Evolutionary conservation across 1,140 invertebrate species (phyloP).

Genomic region (Mactra quadrangularis): DNA sequence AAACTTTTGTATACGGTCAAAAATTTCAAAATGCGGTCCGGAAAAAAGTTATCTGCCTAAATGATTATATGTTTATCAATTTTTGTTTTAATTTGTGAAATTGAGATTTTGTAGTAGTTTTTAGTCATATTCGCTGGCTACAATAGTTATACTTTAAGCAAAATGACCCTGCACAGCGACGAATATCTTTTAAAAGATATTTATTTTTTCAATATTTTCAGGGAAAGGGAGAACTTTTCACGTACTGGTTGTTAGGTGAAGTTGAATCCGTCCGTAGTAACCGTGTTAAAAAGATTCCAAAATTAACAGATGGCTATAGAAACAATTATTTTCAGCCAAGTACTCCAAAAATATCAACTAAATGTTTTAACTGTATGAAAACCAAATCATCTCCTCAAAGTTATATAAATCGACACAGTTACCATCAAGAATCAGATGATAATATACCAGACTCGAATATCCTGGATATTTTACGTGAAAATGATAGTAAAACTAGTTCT

Average conservation of each 20-base stretch:
- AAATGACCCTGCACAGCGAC: too few species aligned
- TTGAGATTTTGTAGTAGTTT: too few species aligned
- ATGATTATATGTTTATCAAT: too few species aligned
- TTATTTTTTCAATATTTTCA: slow-evolving; percentile 67
- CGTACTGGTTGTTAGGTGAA: slow-evolving; percentile 80
- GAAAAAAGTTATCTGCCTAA: too few species aligned
- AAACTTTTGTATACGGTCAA: too few species aligned
- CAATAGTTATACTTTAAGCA: too few species aligned
- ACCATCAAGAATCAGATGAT: slow-evolving; percentile 26
- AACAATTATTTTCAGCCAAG: slow-evolving; percentile 37
- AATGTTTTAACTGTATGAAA: slow-evolving; percentile 9
- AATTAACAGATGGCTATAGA: slow-evolving; percentile 25
- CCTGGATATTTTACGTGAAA: slow-evolving; percentile 64
- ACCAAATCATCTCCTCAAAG: slow-evolving; percentile 28
- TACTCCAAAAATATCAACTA: slow-evolving; percentile 17
- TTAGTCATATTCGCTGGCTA: too few species aligned
- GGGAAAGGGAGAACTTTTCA: slow-evolving; percentile 81
- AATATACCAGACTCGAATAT: slow-evolving; percentile 48
- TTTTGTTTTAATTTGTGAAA: too few species aligned
- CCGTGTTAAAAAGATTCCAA: slow-evolving; percentile 1
- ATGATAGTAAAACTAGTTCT: slow-evolving; percentile 11
- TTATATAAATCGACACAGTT: neutral
- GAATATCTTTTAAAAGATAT: too few species aligned
- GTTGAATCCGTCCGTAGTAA: slow-evolving; percentile 64
- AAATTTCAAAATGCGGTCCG: too few species aligned